phyloP scores from a whole-genome alignment of 2,113 vertebrate genomes.

The Oryzias celebensis region DNA sequence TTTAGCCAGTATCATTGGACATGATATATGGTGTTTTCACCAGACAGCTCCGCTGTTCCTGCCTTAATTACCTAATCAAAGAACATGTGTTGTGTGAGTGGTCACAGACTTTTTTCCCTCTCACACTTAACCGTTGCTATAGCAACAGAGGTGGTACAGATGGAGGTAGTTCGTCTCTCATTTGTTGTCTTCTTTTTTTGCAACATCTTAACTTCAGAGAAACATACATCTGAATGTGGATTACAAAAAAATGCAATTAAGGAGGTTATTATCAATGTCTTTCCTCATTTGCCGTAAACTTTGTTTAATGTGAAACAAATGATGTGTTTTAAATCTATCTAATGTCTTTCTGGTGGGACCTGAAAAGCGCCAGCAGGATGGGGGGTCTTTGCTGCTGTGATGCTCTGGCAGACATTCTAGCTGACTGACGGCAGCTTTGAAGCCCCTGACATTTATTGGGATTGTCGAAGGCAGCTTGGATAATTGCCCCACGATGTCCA shows the following conservation, averaged over 20 bases:
- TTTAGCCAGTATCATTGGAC: too few species aligned
- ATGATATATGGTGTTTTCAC: constrained; percentile 14
- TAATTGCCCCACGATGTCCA: constrained; percentile 67
- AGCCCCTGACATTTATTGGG: constrained; percentile 64
- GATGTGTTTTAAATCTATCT: too few species aligned
- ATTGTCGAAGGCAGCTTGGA: constrained; percentile 54
- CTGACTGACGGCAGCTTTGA: constrained; percentile 67
- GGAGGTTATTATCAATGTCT: too few species aligned
- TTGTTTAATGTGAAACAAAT: too few species aligned
- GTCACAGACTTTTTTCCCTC: constrained; percentile 15
- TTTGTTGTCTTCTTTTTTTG: neutral
- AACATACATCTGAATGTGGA: too few species aligned
- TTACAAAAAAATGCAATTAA: too few species aligned
- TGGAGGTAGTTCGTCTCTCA: neutral
- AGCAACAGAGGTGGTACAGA: constrained; percentile 30
- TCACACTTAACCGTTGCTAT: constrained; percentile 26
- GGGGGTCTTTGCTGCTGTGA: neutral
- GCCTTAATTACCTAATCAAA: constrained; percentile 21
- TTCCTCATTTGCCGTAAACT: too few species aligned
- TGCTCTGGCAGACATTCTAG: constrained; percentile 41
- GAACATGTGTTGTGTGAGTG: constrained; percentile 12
- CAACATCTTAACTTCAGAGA: too few species aligned
- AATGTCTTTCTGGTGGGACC: too few species aligned
- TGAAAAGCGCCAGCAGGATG: too few species aligned
- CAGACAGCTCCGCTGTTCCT: neutral